phyloP scores from a whole-genome alignment of 2,113 vertebrate genomes.

The Numenius arquata region DNA sequence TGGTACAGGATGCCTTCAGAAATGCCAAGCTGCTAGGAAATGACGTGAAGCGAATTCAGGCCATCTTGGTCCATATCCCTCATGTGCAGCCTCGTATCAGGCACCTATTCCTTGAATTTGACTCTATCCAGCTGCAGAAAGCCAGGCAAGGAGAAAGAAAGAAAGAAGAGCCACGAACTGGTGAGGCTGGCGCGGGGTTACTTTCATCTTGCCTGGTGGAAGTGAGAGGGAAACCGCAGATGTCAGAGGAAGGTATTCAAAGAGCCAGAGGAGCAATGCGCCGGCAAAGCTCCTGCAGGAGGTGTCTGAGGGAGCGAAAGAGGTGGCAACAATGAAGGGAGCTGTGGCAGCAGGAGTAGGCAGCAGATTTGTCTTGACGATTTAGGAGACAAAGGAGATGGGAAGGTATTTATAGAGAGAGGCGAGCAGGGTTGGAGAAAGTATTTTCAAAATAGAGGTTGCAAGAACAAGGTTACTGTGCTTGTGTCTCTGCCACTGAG shows the following conservation, averaged over 20 bases:
- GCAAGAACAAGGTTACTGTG: conserved; percentile 62
- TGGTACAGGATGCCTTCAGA: background rate
- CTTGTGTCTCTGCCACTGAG: conserved; percentile 57
- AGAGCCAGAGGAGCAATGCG: background rate
- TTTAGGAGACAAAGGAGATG: conserved; percentile 56
- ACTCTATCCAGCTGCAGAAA: background rate
- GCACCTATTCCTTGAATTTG: background rate
- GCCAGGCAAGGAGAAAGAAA: background rate
- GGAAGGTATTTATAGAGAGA: conserved; percentile 65
- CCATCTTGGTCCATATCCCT: background rate
- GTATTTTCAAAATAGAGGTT: conserved; percentile 67
- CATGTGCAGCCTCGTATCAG: background rate
- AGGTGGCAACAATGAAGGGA: conserved; percentile 44
- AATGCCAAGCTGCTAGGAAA: background rate
- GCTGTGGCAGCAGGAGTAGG: conserved; percentile 39
- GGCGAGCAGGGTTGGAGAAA: conserved; percentile 48
- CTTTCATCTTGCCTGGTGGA: background rate
- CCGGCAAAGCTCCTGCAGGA: conserved; percentile 31
- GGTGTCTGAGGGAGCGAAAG: conserved; percentile 14
- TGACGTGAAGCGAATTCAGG: background rate
- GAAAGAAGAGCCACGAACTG: background rate
- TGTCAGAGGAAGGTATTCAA: background rate
- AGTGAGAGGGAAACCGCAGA: background rate
- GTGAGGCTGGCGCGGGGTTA: background rate
- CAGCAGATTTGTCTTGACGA: conserved; percentile 34